Conservation (phyloP, 92 coral and sea anemone species). For the Ricordea florida region DNA sequence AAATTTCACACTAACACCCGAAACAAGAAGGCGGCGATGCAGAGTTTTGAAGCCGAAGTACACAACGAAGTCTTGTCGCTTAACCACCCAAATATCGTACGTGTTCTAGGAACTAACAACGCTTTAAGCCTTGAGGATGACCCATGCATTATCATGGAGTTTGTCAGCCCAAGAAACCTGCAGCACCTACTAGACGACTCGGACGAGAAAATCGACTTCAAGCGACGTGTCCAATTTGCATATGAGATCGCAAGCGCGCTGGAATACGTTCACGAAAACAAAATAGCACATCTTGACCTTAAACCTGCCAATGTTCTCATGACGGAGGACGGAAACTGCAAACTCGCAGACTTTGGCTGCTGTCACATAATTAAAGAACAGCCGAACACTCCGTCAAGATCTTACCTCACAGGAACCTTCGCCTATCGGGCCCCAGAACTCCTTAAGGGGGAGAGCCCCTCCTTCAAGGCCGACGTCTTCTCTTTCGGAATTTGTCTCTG, state of each 20-base stretch:
- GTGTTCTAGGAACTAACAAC: conserved; percentile 64
- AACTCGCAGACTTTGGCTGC: conserved; percentile 95
- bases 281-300: conserved; percentile 89
- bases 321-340: conserved; percentile 72
- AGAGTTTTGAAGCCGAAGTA: conserved; percentile 88
- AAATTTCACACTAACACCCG: conserved; percentile 92
- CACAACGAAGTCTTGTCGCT: conserved; percentile 80
- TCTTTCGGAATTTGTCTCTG: conserved; percentile 87
- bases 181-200: conserved; percentile 86
- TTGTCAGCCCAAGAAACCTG: conserved; percentile 77
- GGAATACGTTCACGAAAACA: conserved; percentile 75
- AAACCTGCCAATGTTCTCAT: conserved; percentile 90
- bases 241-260: conserved; percentile 76
- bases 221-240: conserved; percentile 69
- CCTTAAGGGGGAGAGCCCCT: conserved; percentile 84
- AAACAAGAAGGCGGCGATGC: conserved; percentile 97
- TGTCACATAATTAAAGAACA: conserved; percentile 84
- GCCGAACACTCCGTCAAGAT: conserved; percentile 91
- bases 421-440: conserved; percentile 99
- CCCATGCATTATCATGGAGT: conserved; percentile 95
- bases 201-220: conserved; percentile 74
- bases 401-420: conserved; percentile 90
- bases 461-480: conserved; percentile 88
- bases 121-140: conserved; percentile 79
- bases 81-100: conserved; percentile 86